Percentiles rank a stretch among this genome's conserved stretches.
Evolutionary conservation across 2,113 vertebrate genomes (phyloP).

Genomic region (Pheucticus melanocephalus): DNA sequence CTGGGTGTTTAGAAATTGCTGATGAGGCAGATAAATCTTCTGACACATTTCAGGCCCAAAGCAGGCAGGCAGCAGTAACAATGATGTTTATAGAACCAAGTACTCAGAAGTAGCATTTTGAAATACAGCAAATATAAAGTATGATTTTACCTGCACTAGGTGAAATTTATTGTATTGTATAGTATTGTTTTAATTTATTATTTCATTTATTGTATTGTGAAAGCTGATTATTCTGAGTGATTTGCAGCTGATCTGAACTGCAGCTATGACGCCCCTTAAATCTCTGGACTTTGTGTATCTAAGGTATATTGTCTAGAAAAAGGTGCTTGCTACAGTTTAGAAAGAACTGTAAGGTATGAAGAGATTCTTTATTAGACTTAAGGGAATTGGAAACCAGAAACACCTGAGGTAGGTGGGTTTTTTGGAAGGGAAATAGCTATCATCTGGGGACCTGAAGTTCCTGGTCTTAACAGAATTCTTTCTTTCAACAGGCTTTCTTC

Average conservation of each 20-base stretch:
- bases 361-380: not conserved
- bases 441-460: not conserved
- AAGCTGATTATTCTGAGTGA: not conserved
- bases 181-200: not conserved
- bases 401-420: not conserved
- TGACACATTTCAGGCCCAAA: not conserved
- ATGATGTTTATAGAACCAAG: constrained; percentile 13
- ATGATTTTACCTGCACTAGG: not conserved
- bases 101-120: not conserved
- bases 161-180: not conserved
- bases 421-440: not conserved
- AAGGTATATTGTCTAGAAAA: not conserved
- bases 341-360: not conserved
- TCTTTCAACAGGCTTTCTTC: not conserved
- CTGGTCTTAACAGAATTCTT: not conserved
- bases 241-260: not conserved
- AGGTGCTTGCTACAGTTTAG: not conserved
- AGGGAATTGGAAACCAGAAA: not conserved
- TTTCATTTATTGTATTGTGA: not conserved
- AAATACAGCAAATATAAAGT: constrained; percentile 13
- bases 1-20: constrained; percentile 40
- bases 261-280: not conserved
- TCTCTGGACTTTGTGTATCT: not conserved
- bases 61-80: constrained; percentile 6
- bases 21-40: constrained; percentile 55